phyloP scores from a whole-genome alignment of 2,888 invertebrate genomes.

The Pseudococcus viburni region DNA sequence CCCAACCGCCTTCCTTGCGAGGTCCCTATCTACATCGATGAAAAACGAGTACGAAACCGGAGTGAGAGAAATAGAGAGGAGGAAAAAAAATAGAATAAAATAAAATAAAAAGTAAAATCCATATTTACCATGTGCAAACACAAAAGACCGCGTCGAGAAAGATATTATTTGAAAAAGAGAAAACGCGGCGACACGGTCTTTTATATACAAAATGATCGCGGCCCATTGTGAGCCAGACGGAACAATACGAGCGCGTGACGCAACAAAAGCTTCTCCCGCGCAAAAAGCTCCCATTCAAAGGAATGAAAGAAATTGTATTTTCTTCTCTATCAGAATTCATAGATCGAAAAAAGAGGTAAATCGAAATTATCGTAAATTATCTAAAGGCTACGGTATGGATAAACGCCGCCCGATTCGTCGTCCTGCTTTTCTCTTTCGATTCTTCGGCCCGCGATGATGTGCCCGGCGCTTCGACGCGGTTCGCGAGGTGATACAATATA shows the following conservation, averaged over 20 bases:
- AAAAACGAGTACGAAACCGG: not conserved
- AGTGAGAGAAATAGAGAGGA: not conserved
- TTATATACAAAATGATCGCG: constrained; percentile 64
- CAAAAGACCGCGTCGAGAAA: constrained; percentile 59
- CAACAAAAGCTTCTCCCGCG: constrained; percentile 66
- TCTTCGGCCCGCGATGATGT: not conserved
- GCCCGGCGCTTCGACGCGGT: not conserved
- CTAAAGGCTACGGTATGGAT: constrained; percentile 55
- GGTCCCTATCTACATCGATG: not conserved
- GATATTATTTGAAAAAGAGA: constrained; percentile 65
- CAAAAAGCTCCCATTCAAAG: constrained; percentile 63
- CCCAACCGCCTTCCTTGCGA: not conserved
- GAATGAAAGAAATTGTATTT: constrained; percentile 65
- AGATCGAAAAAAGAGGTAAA: constrained; percentile 64
- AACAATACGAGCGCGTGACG: constrained; percentile 65
- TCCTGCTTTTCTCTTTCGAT: not conserved
- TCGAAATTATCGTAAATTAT: constrained; percentile 65
- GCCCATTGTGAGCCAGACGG: constrained; percentile 59
- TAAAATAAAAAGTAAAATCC: constrained; percentile 58
- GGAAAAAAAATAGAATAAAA: constrained; percentile 27
- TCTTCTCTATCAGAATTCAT: constrained; percentile 66
- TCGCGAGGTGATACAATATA: not conserved
- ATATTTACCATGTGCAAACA: constrained; percentile 63
- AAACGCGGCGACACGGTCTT: constrained; percentile 64
- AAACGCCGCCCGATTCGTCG: constrained; percentile 30